Conservation (phyloP, 2,888 invertebrate species). For the Baccha elongata region DNA sequence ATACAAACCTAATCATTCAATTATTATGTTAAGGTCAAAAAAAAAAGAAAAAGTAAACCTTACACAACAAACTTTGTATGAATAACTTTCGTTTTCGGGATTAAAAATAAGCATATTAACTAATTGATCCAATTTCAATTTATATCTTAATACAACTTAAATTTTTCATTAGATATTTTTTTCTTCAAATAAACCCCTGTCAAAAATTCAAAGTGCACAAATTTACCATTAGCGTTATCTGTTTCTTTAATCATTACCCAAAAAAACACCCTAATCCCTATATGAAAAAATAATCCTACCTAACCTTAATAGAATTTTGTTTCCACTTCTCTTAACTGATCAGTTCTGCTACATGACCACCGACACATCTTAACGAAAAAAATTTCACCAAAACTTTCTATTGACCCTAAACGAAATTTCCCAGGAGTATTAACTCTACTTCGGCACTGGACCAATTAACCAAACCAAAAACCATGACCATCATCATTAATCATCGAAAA, state of each 20-base stretch:
- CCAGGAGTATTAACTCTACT: slow-evolving; percentile 21
- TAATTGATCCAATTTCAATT: too few species aligned
- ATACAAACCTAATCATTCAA: too few species aligned
- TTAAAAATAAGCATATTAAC: too few species aligned
- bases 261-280: not conserved
- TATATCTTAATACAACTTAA: too few species aligned
- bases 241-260: not conserved
- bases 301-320: slow-evolving; percentile 35
- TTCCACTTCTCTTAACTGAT: slow-evolving; percentile 53
- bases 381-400: slow-evolving; percentile 25
- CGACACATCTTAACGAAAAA: slow-evolving; percentile 1
- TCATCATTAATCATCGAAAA: slow-evolving; percentile 43
- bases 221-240: not conserved
- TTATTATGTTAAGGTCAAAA: too few species aligned
- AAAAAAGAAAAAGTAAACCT: too few species aligned
- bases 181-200: not conserved
- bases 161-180: too few species aligned
- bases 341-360: slow-evolving; percentile 35
- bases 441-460: slow-evolving; percentile 47
- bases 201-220: slow-evolving; percentile 1
- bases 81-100: too few species aligned
- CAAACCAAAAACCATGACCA: slow-evolving; percentile 21
- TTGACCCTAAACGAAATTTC: slow-evolving; percentile 35
- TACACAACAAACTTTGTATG: too few species aligned
- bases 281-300: slow-evolving; percentile 1